Evolutionary conservation across 2,797 vertebrate species (phyloP), one percentile per base, ranked within the genome.

Genomic region (Margarornis squamiger): DNA sequence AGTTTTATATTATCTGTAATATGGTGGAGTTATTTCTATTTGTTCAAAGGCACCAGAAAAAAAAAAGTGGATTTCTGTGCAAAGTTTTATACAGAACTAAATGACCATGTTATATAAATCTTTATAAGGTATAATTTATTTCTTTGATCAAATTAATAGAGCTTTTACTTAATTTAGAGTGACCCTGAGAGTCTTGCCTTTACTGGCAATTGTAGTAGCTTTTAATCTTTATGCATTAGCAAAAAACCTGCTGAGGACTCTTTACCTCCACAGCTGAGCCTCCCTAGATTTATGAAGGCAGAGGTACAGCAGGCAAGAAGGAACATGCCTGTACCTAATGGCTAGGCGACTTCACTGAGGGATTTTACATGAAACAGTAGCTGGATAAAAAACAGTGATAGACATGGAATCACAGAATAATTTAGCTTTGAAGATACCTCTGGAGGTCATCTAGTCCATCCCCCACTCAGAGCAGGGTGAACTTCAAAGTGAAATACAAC

Each of bases 361-460:
- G 93, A 88, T 94, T 97, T 94, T 88, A 95, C 94, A 95, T 96
- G 94, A 97, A 96, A 96, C 96, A 94, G 95, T 95, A 94, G 88
- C 86, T 93, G 94, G 92, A 97, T 95, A 84, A 95, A 96, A 97
- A 94, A 4, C 92, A 96, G 94, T 66, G 88, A 78, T 94, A 91
- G 86, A 70, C 86, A 20, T 7, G 78, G 94, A 95, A 93, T 90
- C 83, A 73, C 73, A 27, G 94, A 96, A 95, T 95, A 92, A 86
- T 90, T 93, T 90, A 79, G 86, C 96, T 97, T 97, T 97, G 95
- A 97, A 96, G 95, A 96, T 97, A 66, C 80, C 70, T 95, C 95
- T 96, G 93, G 90, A 88, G 93, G 93, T 97, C 96, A 93, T 63
- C 90, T 75, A 68, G 66, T 93, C 94, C 92, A 95, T 55, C 90